These are phyloP conservation scores for Crematogaster levior DNA, from an alignment of 2,888 invertebrate genomes.

Conservation along the genomic window DNA sequence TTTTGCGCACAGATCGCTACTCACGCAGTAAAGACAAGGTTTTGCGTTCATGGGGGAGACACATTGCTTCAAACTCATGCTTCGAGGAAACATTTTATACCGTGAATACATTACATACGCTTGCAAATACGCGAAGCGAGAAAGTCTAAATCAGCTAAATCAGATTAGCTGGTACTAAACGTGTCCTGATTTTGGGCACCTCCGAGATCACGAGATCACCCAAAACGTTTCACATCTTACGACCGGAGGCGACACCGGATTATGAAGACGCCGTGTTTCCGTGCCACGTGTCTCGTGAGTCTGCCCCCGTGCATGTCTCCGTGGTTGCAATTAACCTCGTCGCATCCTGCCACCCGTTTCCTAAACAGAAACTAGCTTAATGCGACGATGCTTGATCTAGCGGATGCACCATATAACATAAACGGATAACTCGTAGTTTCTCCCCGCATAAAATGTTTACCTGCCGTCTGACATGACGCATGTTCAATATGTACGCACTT, in stretches of 20 bases:
- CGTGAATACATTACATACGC: slow-evolving; percentile 6
- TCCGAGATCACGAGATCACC: slow-evolving; percentile 38
- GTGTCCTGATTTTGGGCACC: slow-evolving; percentile 33
- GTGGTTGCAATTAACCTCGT: slow-evolving; percentile 64
- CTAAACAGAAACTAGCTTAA: slow-evolving; percentile 45
- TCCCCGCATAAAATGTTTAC: slow-evolving; percentile 40
- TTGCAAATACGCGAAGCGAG: slow-evolving; percentile 22
- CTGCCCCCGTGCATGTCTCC: slow-evolving; percentile 45
- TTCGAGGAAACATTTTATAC: not conserved
- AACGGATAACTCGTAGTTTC: slow-evolving; percentile 44
- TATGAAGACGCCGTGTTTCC: slow-evolving; percentile 62
- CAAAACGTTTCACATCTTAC: slow-evolving; percentile 57
- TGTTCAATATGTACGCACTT: not conserved
- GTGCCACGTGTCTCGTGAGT: slow-evolving; percentile 52
- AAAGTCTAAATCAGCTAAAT: slow-evolving; percentile 44
- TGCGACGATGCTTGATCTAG: slow-evolving; percentile 58
- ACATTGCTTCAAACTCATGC: not conserved
- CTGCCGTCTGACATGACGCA: slow-evolving; percentile 24
- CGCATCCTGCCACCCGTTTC: slow-evolving; percentile 52
- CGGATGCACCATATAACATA: slow-evolving; percentile 44
- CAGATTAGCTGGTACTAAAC: slow-evolving; percentile 54
- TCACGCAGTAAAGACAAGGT: not conserved
- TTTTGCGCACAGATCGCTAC: not conserved
- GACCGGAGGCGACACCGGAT: slow-evolving; percentile 49
- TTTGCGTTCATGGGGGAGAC: not conserved